Conservation (phyloP, 2,888 invertebrate species). For the Nephrotoma guestfalica region DNA sequence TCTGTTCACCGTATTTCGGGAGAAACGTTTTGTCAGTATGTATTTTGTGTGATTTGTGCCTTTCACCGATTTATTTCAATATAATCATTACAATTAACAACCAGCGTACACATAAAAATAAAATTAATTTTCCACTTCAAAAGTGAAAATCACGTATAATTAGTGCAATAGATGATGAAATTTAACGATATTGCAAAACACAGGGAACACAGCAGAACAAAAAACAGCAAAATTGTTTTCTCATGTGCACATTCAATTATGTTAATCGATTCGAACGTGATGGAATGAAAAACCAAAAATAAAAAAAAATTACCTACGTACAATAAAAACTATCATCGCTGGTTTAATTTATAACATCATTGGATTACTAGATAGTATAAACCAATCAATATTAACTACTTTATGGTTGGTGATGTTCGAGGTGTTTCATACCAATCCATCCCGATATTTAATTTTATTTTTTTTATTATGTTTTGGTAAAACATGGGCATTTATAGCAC, state of each 20-base stretch:
- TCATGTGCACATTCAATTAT: neutral
- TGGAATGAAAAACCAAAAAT: neutral
- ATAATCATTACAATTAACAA: neutral
- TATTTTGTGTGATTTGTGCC: neutral
- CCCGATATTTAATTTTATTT: neutral
- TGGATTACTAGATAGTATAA: neutral
- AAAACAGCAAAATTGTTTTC: neutral
- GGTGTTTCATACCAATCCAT: neutral
- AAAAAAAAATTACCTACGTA: neutral
- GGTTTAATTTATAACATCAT: neutral
- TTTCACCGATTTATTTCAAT: neutral
- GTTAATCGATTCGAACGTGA: neutral
- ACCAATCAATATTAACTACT: neutral
- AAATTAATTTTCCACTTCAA: neutral
- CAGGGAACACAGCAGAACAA: no score
- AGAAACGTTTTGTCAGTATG: neutral
- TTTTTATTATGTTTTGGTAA: neutral
- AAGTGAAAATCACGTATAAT: neutral
- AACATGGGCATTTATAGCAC: neutral
- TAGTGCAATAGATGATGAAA: neutral
- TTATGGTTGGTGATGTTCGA: neutral
- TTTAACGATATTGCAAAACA: neutral
- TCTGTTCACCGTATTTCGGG: neutral
- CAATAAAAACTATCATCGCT: neutral
- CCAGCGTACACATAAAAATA: neutral